These are phyloP conservation scores for Heliothis virescens DNA, from an alignment of 1,140 invertebrate species.

Conservation along the genomic window DNA sequence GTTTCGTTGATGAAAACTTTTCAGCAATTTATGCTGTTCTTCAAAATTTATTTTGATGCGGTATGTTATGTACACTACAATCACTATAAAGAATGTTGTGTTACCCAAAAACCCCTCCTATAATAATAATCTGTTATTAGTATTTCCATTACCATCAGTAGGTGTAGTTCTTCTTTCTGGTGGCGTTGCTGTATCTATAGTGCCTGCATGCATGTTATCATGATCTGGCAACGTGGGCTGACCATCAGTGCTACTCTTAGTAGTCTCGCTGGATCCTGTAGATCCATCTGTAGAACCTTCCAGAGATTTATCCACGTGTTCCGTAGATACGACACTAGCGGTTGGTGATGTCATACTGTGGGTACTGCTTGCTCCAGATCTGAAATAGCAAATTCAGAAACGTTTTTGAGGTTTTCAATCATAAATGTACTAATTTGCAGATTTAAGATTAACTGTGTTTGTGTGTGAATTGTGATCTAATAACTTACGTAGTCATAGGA, in stretches of 20 bases:
- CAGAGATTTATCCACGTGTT: constrained; percentile 65
- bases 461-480: not conserved
- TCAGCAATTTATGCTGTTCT: no score
- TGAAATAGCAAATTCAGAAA: constrained; percentile 54
- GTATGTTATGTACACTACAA: no score
- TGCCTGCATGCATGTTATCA: constrained; percentile 78
- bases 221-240: constrained; percentile 72
- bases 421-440: no score
- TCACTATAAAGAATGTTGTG: no score
- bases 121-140: no score
- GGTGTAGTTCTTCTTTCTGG: constrained; percentile 72
- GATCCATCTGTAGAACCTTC: constrained; percentile 63
- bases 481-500: constrained; percentile 75
- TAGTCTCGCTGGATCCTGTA: constrained; percentile 54
- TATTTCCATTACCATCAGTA: constrained; percentile 70
- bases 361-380: constrained; percentile 75
- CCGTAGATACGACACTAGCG: constrained; percentile 60
- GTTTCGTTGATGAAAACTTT: no score
- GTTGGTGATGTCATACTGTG: constrained; percentile 79
- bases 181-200: constrained; percentile 61
- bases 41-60: no score
- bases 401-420: not conserved
- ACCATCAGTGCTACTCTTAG: constrained; percentile 46
- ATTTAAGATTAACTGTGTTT: no score
- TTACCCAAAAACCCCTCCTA: no score